Base-by-base conservation (phyloP, 2,797 vertebrate species). In the Ceyx erithaca region DNA sequence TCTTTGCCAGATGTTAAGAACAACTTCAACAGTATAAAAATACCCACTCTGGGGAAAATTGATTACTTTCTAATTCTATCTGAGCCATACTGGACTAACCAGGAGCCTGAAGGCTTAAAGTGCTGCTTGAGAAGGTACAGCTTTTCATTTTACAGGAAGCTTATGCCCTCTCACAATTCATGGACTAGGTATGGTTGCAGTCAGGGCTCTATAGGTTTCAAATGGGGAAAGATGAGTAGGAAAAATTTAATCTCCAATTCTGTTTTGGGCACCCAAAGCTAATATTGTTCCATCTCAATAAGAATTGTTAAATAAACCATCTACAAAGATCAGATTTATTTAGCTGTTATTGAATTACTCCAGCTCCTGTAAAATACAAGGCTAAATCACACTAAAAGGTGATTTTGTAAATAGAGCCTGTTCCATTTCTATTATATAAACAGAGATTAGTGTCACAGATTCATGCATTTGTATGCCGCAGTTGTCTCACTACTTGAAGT, bases 391-490 rank as follows among this genome's bases (percentile, higher is more conserved):
- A 80, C 81, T 76, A 64, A 89, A 93, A 95, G 78, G 82, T 95
- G 93, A 83, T 93, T 95, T 92, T 94, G 93, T 96, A 96, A 94
- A 96, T 84, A 94, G 14, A 89, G n/a, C 31, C 71, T 59, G 35
- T 94, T 95, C 89, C 63, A 31, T 87, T 89, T 80, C 81, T 55
- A 28, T 78, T 93, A 54, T 86, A 94, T 96, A 97, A 97, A 96
- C 95, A 97, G 45, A 92, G 71, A 57, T 90, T 23, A 41, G 58
- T 76, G 77, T 86, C 88, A 66, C 61, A 88, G 91, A 82, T 77
- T 43, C 80, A 12, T 40, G 30, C 22, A 12, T 73, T 79, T 78
- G 49, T 67, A 21, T 35, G n/a, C 84, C 79, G 52, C 48, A 30
- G 62, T 93, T 90, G 72, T 78, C 79, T 94, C 85, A 15, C 68